Base-by-base conservation (phyloP, 2,888 invertebrate genomes). In the Spisula solida region DNA sequence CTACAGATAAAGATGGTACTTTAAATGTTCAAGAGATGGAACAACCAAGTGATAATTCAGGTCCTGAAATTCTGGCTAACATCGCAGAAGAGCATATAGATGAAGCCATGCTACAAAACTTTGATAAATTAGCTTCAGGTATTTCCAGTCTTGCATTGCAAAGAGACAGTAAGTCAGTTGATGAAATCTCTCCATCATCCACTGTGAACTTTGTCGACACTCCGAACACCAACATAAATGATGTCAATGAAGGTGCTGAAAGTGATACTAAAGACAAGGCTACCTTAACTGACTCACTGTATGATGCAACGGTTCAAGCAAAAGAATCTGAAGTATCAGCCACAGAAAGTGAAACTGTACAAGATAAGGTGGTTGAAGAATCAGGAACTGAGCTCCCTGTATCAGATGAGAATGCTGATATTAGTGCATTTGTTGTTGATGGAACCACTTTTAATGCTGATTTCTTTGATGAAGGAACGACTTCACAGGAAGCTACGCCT, bases 371-470 rank as follows among this genome's bases (percentile, higher is more conserved):
- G 20, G 60, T 16, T 51, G 51, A 51, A 51, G 51, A 66, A 25
- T 25, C 10, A 0, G 25, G 60, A 25, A 25, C 60, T 66, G 60
- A 66, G 25, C 51, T 51, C 10, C 56, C 81, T 25, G 60, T 56
- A 0, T 34, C 81, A 29, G 78, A 34, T 18, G 34, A 75, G 25
- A 31, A 34, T n/a, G 31, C 18, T 55, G 41, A 18, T 29, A 70
- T n/a, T 87, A 56, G 51, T 78, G 88, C 80, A 31, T 51, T 70
- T 55, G 87, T 90, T 20, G 83, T 91, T 34, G 92, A 92, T 90
- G 92, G 92, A 18, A 92, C 92, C 18, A 75, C 82, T 20, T 89
- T 92, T 79, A 85, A 88, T 75, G 87, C 82, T 85, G 90, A 89
- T 29, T 86, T 89, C 56, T 92, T 92, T 70, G 83, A 80, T 51